Percentiles rank a stretch among this genome's conserved stretches.
phyloP scores from a whole-genome alignment of 2,113 vertebrate species.

The Dunckerocampus dactyliophorus region DNA sequence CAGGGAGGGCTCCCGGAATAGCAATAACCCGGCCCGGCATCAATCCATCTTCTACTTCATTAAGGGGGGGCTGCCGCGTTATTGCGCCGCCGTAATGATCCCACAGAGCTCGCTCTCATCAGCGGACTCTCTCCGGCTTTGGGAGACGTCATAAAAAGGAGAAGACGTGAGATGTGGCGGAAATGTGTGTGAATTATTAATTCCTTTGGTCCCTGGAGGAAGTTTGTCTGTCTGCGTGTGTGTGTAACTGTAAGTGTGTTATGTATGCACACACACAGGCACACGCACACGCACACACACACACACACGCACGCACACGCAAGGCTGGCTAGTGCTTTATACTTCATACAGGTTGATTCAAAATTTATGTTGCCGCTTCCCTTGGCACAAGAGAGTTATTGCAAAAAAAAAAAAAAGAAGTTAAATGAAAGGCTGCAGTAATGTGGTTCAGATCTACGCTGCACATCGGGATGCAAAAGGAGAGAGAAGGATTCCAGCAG shows the following conservation, averaged over 20 bases:
- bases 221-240: slow-evolving; percentile 18
- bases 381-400: slow-evolving; percentile 53
- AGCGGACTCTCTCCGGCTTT: slow-evolving; percentile 14
- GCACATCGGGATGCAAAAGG: neutral
- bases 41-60: slow-evolving; percentile 60
- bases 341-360: slow-evolving; percentile 62
- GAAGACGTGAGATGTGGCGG: slow-evolving; percentile 45
- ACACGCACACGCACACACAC: neutral
- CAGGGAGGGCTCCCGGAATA: slow-evolving; percentile 48
- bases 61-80: slow-evolving; percentile 44
- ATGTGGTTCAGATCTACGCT: slow-evolving; percentile 24
- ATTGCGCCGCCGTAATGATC: slow-evolving; percentile 53
- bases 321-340: slow-evolving; percentile 30
- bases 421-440: slow-evolving; percentile 35
- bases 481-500: neutral
- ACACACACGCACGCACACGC: neutral
- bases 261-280: no score
- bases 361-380: slow-evolving; percentile 55
- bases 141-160: slow-evolving; percentile 52
- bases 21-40: slow-evolving; percentile 51
- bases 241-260: slow-evolving; percentile 3
- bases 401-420: slow-evolving; percentile 22
- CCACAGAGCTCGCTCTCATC: slow-evolving; percentile 42
- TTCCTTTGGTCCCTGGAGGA: slow-evolving; percentile 38
- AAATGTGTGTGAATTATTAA: slow-evolving; percentile 64